Percentiles rank a stretch among this genome's conserved stretches.
phyloP scores from a whole-genome alignment of 2,113 vertebrate genomes.

The Sylvicapra grimmia region DNA sequence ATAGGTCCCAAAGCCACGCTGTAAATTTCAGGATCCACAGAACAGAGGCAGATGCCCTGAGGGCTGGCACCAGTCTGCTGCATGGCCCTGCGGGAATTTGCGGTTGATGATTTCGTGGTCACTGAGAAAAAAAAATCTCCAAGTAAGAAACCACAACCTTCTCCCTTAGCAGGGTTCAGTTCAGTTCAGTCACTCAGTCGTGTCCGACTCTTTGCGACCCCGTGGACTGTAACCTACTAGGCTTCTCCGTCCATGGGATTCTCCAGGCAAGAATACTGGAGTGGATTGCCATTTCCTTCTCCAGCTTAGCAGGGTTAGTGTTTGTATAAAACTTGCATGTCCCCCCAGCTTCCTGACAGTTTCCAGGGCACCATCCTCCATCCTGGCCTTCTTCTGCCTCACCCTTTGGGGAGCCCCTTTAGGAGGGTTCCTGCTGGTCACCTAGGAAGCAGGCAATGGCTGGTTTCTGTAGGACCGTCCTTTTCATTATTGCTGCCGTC shows the following conservation, averaged over 20 bases:
- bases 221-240: too few species aligned
- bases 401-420: background rate
- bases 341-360: background rate
- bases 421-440: background rate
- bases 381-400: background rate
- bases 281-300: too few species aligned
- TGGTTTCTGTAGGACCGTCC: background rate
- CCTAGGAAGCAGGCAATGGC: background rate
- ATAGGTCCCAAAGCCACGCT: fast-evolving
- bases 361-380: background rate
- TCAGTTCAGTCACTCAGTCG: too few species aligned
- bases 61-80: background rate
- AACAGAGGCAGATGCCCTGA: too few species aligned
- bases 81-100: background rate
- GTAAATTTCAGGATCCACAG: background rate
- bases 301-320: too few species aligned
- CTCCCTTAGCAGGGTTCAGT: background rate
- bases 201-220: too few species aligned
- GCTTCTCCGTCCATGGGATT: too few species aligned
- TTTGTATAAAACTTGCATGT: background rate
- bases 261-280: too few species aligned
- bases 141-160: background rate
- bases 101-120: background rate
- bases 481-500: background rate
- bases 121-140: background rate